Evolutionary conservation across 1,140 invertebrate genomes (phyloP).

Genomic region (Meteorus sp.): DNA sequence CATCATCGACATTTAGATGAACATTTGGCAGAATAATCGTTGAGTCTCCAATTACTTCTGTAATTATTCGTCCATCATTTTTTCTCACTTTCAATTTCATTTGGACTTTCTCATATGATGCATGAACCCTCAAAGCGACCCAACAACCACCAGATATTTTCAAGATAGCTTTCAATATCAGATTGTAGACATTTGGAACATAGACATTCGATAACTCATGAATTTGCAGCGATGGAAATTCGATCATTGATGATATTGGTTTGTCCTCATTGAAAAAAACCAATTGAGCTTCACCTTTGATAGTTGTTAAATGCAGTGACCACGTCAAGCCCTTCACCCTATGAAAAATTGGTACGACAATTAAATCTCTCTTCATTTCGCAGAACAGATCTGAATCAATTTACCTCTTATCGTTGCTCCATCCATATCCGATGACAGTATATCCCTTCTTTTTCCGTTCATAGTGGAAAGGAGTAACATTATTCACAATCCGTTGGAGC

Average conservation of each 20-base stretch:
- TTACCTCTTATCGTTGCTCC: slow-evolving; percentile 22
- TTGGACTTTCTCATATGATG: slow-evolving; percentile 26
- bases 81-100: slow-evolving; percentile 28
- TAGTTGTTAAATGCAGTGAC: slow-evolving; percentile 39
- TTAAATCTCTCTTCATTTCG: neutral
- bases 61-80: slow-evolving; percentile 15
- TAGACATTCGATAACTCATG: slow-evolving; percentile 35
- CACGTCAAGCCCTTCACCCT: slow-evolving; percentile 32
- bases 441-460: slow-evolving; percentile 36
- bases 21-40: slow-evolving; percentile 33
- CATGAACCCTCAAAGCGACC: slow-evolving; percentile 32
- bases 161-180: slow-evolving; percentile 32
- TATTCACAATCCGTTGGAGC: slow-evolving; percentile 35
- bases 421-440: slow-evolving; percentile 48
- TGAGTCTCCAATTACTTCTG: slow-evolving; percentile 23
- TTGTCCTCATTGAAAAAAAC: neutral
- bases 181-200: slow-evolving; percentile 34
- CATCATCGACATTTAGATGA: neutral
- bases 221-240: slow-evolving; percentile 16
- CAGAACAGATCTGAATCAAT: too few relatives aligned
- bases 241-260: neutral
- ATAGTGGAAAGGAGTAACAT: slow-evolving; percentile 37
- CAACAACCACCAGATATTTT: slow-evolving; percentile 9
- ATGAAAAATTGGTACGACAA: neutral
- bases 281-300: slow-evolving; percentile 35